These are phyloP conservation scores for Podargus strigoides DNA, from an alignment of 2,797 vertebrate species.

Conservation along the genomic window DNA sequence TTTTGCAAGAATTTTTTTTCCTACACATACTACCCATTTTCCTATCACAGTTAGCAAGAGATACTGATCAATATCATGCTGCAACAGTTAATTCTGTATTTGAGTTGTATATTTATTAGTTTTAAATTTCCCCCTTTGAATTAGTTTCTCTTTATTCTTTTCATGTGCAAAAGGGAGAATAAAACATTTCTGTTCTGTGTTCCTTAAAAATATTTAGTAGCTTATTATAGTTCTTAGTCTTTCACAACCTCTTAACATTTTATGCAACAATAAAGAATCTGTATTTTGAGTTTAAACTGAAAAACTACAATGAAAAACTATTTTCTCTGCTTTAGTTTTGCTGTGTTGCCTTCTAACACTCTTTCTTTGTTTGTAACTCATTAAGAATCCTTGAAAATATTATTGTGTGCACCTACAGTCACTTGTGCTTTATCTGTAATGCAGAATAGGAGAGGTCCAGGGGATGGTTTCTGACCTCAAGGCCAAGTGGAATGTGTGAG, in stretches of 20 bases:
- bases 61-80: background rate
- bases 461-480: background rate
- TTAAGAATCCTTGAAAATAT: background rate
- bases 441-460: background rate
- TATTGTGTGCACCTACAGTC: background rate
- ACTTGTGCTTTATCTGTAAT: background rate
- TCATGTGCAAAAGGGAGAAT: background rate
- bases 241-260: background rate
- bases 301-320: background rate
- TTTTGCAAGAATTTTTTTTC: background rate
- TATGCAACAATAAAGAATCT: background rate
- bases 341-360: background rate
- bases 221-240: background rate
- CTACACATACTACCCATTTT: background rate
- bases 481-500: background rate
- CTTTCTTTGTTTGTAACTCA: background rate
- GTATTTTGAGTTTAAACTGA: background rate
- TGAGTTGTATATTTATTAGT: background rate
- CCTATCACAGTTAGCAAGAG: background rate
- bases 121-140: background rate
- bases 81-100: background rate
- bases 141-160: background rate
- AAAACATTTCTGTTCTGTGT: background rate
- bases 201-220: background rate
- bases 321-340: background rate